Evolutionary conservation across 2,797 vertebrate genomes (phyloP), one percentile per base, ranked within the genome.

Genomic region (Babyrousa celebensis): DNA sequence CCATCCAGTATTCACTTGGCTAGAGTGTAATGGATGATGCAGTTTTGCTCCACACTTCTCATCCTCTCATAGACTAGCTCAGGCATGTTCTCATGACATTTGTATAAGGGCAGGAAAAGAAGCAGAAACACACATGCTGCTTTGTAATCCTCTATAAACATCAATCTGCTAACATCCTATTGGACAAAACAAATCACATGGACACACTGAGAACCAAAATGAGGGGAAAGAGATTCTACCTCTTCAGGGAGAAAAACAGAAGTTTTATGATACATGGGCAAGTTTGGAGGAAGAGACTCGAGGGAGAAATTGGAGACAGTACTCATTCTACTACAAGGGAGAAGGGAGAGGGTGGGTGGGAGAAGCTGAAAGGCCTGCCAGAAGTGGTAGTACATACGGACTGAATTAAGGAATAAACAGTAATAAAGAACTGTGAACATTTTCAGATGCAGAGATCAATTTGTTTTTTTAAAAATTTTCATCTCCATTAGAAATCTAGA

Each of bases 371-470:
- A 91, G 23, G 8, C 14, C 48, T 77, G 8, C 27, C 83, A 79
- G 52, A 85, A 95, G 43, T 68, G 32, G 15, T 60, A 78, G 18
- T 56, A 48, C 60, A 56, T 23, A 52, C 54, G 29, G 23, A 72
- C 11, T 94, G 82, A 65, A 84, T 92, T 67, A 96, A 91, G 32
- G n/a, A 84, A 96, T 86, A 91, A 63, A 79, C 15, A 85, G 18
- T 68, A 92, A 92, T 90, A 71, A 77, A 92, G n/a, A 95, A 75
- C n/a, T 88, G 32, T 36, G 36, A 94, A 65, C n/a, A 71, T 85
- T 85, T 91, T 95, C 89, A 79, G 56, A 92, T 85, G 74, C 14
- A 94, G 78, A 84, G 75, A 92, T 88, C 23, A 79, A 96, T 89
- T 62, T 9, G 27, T 40, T 16, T 74, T 78, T 67, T 60, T 48